Conservation (phyloP, 2,113 vertebrate species). For the Sceloporus undulatus region DNA sequence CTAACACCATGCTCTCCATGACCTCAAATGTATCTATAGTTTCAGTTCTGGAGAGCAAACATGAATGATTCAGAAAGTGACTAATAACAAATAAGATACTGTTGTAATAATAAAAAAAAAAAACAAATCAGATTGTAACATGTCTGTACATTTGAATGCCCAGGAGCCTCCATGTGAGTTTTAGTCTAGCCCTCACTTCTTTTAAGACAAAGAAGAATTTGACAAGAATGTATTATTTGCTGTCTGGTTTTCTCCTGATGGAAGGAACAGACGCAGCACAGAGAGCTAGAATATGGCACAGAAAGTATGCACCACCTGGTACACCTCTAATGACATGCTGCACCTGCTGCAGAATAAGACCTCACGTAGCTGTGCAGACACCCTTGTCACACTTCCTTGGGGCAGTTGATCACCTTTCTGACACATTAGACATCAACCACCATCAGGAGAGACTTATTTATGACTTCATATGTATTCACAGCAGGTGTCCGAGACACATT, state of each 20-base stretch:
- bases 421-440: constrained; percentile 20
- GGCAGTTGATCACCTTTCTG: constrained; percentile 27
- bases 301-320: not conserved
- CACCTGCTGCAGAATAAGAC: constrained; percentile 14
- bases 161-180: not conserved
- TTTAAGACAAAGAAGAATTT: constrained; percentile 10
- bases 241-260: not conserved
- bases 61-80: not conserved
- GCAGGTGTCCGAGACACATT: constrained; percentile 13
- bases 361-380: not conserved
- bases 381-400: not conserved
- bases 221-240: not conserved
- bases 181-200: not conserved
- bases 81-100: not conserved
- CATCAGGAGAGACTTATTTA: constrained; percentile 27
- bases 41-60: not conserved
- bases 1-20: not conserved
- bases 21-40: not conserved
- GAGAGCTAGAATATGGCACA: fast-evolving
- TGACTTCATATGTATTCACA: constrained; percentile 24
- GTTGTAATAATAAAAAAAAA: not conserved
- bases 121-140: not conserved
- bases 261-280: not conserved
- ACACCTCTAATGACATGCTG: fast-evolving
- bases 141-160: not conserved